Percentiles rank a stretch among this genome's conserved stretches.
These are phyloP conservation scores for Cyrtodaria siliqua DNA, from an alignment of 2,888 invertebrate genomes.

Conservation along the genomic window DNA sequence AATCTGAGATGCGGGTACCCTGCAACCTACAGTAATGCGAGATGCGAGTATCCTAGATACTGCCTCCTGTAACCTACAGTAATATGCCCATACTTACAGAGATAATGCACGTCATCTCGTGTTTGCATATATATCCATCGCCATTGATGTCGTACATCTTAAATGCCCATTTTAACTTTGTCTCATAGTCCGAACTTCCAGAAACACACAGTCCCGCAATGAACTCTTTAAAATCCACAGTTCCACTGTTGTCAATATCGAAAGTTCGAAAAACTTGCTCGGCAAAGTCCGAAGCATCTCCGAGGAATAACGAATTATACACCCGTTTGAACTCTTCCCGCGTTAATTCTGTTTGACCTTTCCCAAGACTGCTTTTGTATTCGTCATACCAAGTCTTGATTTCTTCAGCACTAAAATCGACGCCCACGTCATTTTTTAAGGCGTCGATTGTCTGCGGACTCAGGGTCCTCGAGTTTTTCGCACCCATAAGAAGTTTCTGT, in stretches of 20 bases:
- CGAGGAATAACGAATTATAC: conserved; percentile 57
- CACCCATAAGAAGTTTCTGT: no score
- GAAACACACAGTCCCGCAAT: conserved; percentile 67
- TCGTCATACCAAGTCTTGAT: conserved; percentile 33
- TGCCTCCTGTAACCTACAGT: no score
- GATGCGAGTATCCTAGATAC: no score
- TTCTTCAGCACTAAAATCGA: conserved; percentile 12
- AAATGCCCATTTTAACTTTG: conserved; percentile 67
- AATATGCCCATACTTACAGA: conserved; percentile 28
- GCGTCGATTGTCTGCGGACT: conserved; percentile 1
- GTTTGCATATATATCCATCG: conserved; percentile 56
- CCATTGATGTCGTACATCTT: conserved; percentile 67
- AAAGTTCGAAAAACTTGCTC: conserved; percentile 66
- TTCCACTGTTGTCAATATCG: conserved; percentile 52
- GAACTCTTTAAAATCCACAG: conserved; percentile 64
- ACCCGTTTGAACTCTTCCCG: conserved; percentile 56
- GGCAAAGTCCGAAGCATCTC: conserved; percentile 61
- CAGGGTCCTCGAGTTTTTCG: background rate
- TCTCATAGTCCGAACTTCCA: conserved; percentile 50
- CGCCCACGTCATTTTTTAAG: background rate
- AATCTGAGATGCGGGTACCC: no score
- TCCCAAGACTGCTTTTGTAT: conserved; percentile 20
- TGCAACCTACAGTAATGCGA: no score
- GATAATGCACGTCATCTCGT: conserved; percentile 63
- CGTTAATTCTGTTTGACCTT: conserved; percentile 35